Conservation (phyloP, 2,888 invertebrate species). For the Tuberolachnus salignus region DNA sequence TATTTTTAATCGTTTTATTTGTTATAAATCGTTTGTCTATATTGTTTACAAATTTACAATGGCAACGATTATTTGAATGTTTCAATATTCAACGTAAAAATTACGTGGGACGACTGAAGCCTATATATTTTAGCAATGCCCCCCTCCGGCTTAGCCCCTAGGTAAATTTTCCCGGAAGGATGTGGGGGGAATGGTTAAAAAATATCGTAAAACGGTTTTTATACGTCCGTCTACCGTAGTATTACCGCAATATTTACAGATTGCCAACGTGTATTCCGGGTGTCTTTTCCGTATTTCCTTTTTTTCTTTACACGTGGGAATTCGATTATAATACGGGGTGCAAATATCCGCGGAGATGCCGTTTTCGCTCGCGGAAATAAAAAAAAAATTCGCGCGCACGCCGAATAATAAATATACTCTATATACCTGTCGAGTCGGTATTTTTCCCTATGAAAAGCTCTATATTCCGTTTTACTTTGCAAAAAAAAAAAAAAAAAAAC, state of each 20-base stretch:
- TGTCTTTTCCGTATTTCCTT: conserved; percentile 24
- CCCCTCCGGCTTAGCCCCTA: too few relatives aligned
- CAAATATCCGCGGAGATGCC: conserved; percentile 21
- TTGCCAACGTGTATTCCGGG: conserved; percentile 9
- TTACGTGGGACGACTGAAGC: too few relatives aligned
- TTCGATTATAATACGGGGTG: conserved; percentile 52
- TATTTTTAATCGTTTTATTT: too few relatives aligned
- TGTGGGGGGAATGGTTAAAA: too few relatives aligned
- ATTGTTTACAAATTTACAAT: too few relatives aligned
- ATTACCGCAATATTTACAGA: conserved; percentile 20
- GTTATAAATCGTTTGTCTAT: too few relatives aligned
- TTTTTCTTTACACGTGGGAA: background rate
- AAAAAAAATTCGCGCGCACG: conserved; percentile 28
- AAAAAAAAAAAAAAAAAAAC: conserved; percentile 7
- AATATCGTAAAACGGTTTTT: conserved; percentile 19
- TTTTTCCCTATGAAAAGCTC: conserved; percentile 23
- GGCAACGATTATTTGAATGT: too few relatives aligned
- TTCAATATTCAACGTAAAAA: too few relatives aligned
- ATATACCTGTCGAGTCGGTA: conserved; percentile 31
- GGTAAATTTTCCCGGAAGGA: too few relatives aligned
- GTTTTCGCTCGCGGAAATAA: background rate
- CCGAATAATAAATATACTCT: conserved; percentile 45
- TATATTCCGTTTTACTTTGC: conserved; percentile 21
- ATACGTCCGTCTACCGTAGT: background rate
- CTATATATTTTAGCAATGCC: too few relatives aligned